Percentiles rank a stretch among this genome's conserved stretches.
Conservation (phyloP, 1,140 invertebrate species). For the Sminthurides bifidus region DNA sequence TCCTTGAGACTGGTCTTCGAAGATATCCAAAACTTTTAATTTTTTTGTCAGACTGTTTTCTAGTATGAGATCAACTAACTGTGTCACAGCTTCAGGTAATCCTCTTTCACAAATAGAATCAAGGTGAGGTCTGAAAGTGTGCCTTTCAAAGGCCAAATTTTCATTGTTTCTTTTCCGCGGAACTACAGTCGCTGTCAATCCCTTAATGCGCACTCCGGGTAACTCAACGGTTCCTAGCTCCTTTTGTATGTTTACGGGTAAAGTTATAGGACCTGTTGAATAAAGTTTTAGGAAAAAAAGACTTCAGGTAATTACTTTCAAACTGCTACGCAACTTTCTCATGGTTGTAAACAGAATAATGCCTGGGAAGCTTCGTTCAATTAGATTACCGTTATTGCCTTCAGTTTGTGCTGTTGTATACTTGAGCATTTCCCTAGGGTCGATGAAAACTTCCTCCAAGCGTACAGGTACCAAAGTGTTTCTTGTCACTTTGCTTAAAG, state of each 20-base stretch:
- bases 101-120: not conserved
- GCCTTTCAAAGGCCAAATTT: constrained; percentile 65
- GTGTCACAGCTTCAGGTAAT: not conserved
- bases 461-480: not conserved
- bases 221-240: constrained; percentile 62
- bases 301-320: too few relatives aligned
- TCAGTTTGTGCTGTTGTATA: not conserved
- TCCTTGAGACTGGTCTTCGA: too few relatives aligned
- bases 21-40: constrained; percentile 67
- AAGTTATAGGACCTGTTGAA: too few relatives aligned
- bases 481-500: not conserved
- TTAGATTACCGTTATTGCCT: not conserved
- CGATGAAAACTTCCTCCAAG: not conserved
- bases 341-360: too few relatives aligned
- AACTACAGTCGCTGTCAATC: constrained; percentile 77
- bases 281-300: not conserved
- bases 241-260: constrained; percentile 58
- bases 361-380: too few relatives aligned
- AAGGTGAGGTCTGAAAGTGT: constrained; percentile 66
- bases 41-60: constrained; percentile 64
- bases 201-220: constrained; percentile 77
- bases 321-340: too few relatives aligned
- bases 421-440: not conserved
- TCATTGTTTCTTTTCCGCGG: constrained; percentile 62
- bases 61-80: constrained; percentile 51